Percentiles rank a stretch among this genome's conserved stretches.
These are phyloP conservation scores for Caenorhabditis sinica DNA, from an alignment of 2,888 invertebrate species.

Conservation along the genomic window DNA sequence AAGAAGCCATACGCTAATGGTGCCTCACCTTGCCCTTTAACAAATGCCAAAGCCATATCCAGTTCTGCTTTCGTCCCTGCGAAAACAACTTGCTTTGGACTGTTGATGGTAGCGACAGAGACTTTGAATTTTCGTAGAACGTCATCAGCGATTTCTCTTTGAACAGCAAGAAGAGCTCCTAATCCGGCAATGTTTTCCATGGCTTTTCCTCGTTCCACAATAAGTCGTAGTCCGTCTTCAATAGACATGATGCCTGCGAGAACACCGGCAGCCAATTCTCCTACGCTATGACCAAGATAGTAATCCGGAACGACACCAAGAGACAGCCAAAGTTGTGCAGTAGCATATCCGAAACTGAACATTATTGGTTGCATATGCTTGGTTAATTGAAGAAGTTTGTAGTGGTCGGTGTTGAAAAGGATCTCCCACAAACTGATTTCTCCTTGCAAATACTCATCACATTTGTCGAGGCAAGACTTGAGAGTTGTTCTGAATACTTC, in stretches of 20 bases:
- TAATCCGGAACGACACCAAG: constrained; percentile 69
- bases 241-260: constrained; percentile 70
- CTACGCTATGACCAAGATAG: constrained; percentile 75
- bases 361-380: constrained; percentile 74
- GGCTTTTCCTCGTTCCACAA: constrained; percentile 72
- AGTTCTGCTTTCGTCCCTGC: constrained; percentile 69
- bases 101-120: constrained; percentile 72
- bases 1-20: background rate
- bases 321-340: constrained; percentile 73
- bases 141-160: constrained; percentile 67
- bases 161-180: constrained; percentile 76
- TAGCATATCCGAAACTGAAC: constrained; percentile 74
- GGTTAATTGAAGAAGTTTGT: constrained; percentile 63
- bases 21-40: constrained; percentile 59
- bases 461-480: constrained; percentile 48
- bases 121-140: constrained; percentile 66
- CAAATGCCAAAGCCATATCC: constrained; percentile 64
- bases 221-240: constrained; percentile 71
- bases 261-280: constrained; percentile 74
- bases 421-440: constrained; percentile 61
- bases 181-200: constrained; percentile 74
- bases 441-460: constrained; percentile 61
- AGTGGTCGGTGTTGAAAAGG: constrained; percentile 62
- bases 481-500: constrained; percentile 67
- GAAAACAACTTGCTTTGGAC: constrained; percentile 75